These are phyloP conservation scores for Osmerus eperlanus DNA, from an alignment of 2,113 vertebrate species.

Conservation along the genomic window DNA sequence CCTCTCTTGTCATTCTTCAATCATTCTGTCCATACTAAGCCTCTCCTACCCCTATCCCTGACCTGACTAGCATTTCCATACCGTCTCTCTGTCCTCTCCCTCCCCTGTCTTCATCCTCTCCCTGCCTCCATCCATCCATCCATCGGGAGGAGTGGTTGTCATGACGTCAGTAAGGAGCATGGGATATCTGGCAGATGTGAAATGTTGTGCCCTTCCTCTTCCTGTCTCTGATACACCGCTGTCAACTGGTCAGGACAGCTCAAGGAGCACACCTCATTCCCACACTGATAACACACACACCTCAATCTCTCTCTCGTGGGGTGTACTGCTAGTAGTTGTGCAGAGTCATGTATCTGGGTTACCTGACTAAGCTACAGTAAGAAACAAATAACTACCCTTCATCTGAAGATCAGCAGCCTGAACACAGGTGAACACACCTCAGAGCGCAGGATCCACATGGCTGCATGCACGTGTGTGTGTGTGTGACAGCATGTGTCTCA, in stretches of 20 bases:
- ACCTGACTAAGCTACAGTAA: background rate
- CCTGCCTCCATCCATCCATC: too few species aligned
- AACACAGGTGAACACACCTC: background rate
- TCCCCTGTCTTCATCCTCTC: too few species aligned
- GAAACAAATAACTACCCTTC: background rate
- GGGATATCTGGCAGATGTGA: too few species aligned
- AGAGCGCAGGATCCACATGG: background rate
- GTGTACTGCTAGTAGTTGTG: too few species aligned
- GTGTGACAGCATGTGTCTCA: background rate
- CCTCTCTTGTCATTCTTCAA: background rate
- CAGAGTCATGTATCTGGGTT: background rate
- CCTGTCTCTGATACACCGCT: constrained; percentile 30
- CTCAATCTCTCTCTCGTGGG: background rate
- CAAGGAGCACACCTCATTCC: constrained; percentile 30
- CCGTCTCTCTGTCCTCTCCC: too few species aligned
- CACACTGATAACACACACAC: constrained; percentile 44
- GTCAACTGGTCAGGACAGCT: constrained; percentile 31
- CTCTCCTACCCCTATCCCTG: too few species aligned
- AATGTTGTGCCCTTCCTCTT: constrained; percentile 2
- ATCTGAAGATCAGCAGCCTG: background rate
- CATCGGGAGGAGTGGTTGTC: too few species aligned
- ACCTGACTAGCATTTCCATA: too few species aligned
- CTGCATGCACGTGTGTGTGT: background rate
- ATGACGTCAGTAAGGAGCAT: too few species aligned
- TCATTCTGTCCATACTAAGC: too few species aligned